A percentile compares a stretch with the other conserved stretches of the same genome.
Conservation (phyloP, 1,140 invertebrate species). For the Brachystomella parvula region DNA sequence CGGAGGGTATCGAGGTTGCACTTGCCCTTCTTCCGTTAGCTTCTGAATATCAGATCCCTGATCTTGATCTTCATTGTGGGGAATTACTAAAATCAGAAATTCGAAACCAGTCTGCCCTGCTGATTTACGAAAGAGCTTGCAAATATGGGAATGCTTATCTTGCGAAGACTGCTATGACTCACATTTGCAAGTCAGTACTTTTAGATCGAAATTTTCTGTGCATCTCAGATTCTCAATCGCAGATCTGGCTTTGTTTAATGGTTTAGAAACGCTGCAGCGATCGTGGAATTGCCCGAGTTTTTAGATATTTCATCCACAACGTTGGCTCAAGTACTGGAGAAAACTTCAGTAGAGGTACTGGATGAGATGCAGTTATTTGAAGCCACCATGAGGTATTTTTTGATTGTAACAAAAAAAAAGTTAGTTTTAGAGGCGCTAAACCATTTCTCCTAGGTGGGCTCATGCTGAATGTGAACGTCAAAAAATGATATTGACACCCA, state of each 20-base stretch:
- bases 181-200: slow-evolving; percentile 12
- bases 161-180: slow-evolving; percentile 9
- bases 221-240: not conserved
- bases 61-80: slow-evolving; percentile 6
- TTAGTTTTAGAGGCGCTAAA: not conserved
- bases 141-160: slow-evolving; percentile 3
- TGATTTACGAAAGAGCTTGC: slow-evolving; percentile 13
- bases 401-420: not conserved
- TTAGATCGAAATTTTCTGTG: not conserved
- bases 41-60: slow-evolving; percentile 12
- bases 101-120: slow-evolving; percentile 3
- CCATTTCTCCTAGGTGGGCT: slow-evolving; percentile 55
- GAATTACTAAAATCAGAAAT: slow-evolving; percentile 9
- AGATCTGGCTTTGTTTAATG: not conserved
- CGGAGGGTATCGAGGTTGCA: slow-evolving; percentile 8
- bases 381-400: slow-evolving; percentile 4
- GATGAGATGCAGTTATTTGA: slow-evolving; percentile 21
- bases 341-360: slow-evolving; percentile 3
- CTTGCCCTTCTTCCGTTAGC: slow-evolving; percentile 5
- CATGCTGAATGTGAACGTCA: slow-evolving; percentile 66
- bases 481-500: slow-evolving; percentile 54
- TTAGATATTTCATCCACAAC: not conserved
- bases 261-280: slow-evolving; percentile 14
- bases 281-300: slow-evolving; percentile 13
- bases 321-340: slow-evolving; percentile 1